These are phyloP conservation scores for Paedocypris sp. DNA, from an alignment of 2,113 vertebrate species.

Conservation along the genomic window DNA sequence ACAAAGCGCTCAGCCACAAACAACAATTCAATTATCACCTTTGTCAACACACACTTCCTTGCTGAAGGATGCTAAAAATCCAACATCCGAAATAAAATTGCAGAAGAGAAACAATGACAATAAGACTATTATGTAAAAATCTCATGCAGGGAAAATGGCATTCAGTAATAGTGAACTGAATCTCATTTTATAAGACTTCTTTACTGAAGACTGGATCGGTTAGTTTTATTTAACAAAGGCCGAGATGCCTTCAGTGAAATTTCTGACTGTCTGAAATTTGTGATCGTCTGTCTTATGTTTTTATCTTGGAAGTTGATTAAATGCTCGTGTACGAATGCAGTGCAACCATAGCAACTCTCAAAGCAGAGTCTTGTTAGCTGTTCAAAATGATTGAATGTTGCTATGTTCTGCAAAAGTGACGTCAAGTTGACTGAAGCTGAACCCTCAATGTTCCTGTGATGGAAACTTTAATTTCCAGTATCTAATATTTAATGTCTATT, in stretches of 20 bases:
- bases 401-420: not conserved
- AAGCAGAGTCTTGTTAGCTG: not conserved
- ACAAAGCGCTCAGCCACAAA: not conserved
- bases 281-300: not conserved
- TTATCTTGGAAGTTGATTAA: not conserved
- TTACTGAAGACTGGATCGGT: not conserved
- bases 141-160: too few relatives aligned
- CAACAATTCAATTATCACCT: not conserved
- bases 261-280: not conserved
- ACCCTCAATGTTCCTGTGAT: too few relatives aligned
- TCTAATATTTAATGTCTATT: too few relatives aligned
- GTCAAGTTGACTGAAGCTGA: too few relatives aligned
- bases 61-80: not conserved
- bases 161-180: not conserved
- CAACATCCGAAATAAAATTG: too few relatives aligned
- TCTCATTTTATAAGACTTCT: constrained; percentile 3
- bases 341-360: not conserved
- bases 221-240: not conserved
- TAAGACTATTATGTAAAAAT: too few relatives aligned
- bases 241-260: not conserved
- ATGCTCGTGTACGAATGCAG: not conserved
- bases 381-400: not conserved
- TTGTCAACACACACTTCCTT: not conserved
- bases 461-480: too few relatives aligned
- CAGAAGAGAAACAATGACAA: too few relatives aligned